Base-by-base conservation (phyloP, 2,797 vertebrate genomes). In the Sebastes matsubarae region DNA sequence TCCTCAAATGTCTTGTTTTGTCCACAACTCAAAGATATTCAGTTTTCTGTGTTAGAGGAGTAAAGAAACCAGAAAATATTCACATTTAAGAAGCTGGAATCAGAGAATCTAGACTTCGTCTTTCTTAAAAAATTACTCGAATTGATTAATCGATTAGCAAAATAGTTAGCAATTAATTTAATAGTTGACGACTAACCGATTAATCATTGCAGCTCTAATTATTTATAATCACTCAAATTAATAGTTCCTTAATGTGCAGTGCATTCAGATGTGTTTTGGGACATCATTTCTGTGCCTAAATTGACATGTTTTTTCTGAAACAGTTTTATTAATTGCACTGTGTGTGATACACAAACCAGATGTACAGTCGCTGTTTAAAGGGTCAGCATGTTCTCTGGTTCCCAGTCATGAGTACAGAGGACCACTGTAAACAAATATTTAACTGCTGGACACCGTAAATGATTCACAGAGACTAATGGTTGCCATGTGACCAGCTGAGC, bases 401-500 rank as follows among this genome's bases (percentile, higher is more conserved):
- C 3, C 67, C 18, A 66, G 50, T 63, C 55, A 46, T 10, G 30
- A 79, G 67, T 14, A 68, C 61, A 80, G 80, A 77, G 29, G 68
- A 72, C 16, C 72, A 66, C 77, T 87, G 79, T 77, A 81, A 85
- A 88, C 82, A 76, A 76, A 84, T 69, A 75, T 87, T 86, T 79
- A 60, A 81, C 88, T n/a, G 38, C 71, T 68, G 76, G 71, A 82
- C 81, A 68, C 38, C 1, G 72, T 87, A 38, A 92, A 92, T 88
- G 85, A 92, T 89, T 90, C 67, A 88, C 87, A 83, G 70, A 71
- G 64, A 83, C 81, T 68, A 89, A 92, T 81, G 72, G 82, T 71
- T 86, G 77, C 90, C 89, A 90, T 88, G 89, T 94, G 90, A 90
- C 77, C 38, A 60, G 65, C 76, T 65, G 63, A 73, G 72, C 75